Evolutionary conservation across 37 sponge, comb jelly and placozoan genomes (phyloP).

Genomic region (Bolinopsis microptera): DNA sequence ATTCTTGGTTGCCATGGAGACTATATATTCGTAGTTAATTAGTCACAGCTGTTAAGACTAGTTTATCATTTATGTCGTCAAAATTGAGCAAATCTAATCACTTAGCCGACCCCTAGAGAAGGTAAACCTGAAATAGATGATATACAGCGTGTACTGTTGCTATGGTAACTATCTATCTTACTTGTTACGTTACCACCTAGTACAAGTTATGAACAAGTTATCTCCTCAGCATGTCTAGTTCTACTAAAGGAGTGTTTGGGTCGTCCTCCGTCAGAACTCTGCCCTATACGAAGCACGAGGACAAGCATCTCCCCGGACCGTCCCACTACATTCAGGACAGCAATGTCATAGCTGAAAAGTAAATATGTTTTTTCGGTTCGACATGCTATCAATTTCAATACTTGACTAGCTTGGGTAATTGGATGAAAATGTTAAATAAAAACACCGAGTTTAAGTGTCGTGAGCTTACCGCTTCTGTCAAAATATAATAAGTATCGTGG

Average conservation of each 20-base stretch:
- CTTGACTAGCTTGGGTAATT: no score
- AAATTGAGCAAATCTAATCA: not conserved
- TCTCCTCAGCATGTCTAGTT: slow-evolving; percentile 65
- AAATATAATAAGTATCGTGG: no score
- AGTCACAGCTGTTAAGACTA: not conserved
- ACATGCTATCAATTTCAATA: no score
- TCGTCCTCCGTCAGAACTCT: slow-evolving; percentile 80
- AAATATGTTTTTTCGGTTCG: no score
- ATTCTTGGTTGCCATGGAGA: not conserved
- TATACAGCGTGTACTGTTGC: not conserved
- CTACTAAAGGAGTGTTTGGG: slow-evolving; percentile 82
- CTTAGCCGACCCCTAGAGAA: not conserved
- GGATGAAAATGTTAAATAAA: no score
- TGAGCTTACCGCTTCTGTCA: no score
- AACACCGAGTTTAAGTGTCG: no score
- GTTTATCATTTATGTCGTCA: no score
- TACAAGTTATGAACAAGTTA: not conserved
- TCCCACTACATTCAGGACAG: slow-evolving; percentile 63
- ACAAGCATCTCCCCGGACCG: slow-evolving; percentile 76
- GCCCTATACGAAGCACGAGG: slow-evolving; percentile 80
- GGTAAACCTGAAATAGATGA: not conserved
- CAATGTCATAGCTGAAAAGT: slow-evolving; percentile 46
- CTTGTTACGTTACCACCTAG: no score
- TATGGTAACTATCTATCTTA: not conserved
- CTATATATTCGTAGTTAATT: not conserved